Conservation (phyloP, 2,888 invertebrate species). For the Spodoptera exigua region DNA sequence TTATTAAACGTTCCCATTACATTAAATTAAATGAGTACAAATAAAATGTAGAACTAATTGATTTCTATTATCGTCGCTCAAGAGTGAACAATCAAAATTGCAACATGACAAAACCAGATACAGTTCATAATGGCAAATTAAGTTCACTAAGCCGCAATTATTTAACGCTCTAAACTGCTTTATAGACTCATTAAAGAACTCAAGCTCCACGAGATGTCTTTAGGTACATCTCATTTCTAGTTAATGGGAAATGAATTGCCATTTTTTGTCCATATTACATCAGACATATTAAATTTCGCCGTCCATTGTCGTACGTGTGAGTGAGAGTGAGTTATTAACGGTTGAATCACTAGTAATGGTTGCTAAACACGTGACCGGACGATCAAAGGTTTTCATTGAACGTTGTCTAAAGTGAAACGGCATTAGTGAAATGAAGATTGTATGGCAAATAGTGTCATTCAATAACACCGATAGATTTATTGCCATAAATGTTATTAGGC, state of each 20-base stretch:
- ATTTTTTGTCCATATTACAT: constrained; percentile 48
- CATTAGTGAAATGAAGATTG: too few species aligned
- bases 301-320: constrained; percentile 42
- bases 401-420: constrained; percentile 4
- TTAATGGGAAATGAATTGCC: constrained; percentile 52
- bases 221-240: constrained; percentile 40
- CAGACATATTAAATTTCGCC: constrained; percentile 60
- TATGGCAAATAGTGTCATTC: too few species aligned
- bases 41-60: too few species aligned
- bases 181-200: constrained; percentile 21
- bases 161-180: constrained; percentile 9
- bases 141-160: constrained; percentile 23
- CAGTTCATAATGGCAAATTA: constrained; percentile 4
- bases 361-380: constrained; percentile 49
- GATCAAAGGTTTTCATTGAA: constrained; percentile 20
- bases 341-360: constrained; percentile 55
- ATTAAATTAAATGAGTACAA: too few species aligned
- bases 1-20: too few species aligned
- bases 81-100: neutral
- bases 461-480: too few species aligned
- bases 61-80: too few species aligned
- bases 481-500: too few species aligned
- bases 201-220: constrained; percentile 5
- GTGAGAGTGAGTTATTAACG: constrained; percentile 57
- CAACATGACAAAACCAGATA: neutral